A percentile compares a stretch with the other conserved stretches of the same genome.
Conservation (phyloP, 2,888 invertebrate genomes). For the Diarsia mendica region DNA sequence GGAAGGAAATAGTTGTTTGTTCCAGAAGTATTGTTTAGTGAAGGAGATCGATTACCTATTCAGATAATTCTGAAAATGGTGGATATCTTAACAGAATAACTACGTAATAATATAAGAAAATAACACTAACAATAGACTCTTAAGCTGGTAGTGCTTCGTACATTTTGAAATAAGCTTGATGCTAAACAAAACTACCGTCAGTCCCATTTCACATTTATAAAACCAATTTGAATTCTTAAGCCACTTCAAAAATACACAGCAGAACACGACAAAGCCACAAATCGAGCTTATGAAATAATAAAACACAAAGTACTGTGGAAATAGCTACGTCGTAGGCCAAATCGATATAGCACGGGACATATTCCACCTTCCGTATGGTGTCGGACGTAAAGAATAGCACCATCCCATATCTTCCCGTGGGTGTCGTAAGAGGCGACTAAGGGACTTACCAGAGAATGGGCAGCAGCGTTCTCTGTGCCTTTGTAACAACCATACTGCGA, state of each 20-base stretch:
- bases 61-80: slow-evolving; percentile 1
- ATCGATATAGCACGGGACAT: slow-evolving; percentile 80
- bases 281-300: slow-evolving; percentile 43
- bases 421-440: too few relatives aligned
- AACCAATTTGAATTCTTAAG: slow-evolving; percentile 48
- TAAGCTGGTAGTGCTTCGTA: background rate
- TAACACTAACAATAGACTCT: background rate
- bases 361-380: too few relatives aligned
- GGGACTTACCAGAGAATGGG: too few relatives aligned
- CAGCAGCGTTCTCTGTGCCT: too few relatives aligned
- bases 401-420: too few relatives aligned
- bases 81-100: background rate
- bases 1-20: slow-evolving; percentile 12
- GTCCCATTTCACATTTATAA: slow-evolving; percentile 20
- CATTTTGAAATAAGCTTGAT: background rate
- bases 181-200: slow-evolving; percentile 19
- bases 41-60: slow-evolving; percentile 21
- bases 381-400: too few relatives aligned
- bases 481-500: too few relatives aligned
- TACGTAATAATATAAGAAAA: background rate
- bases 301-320: slow-evolving; percentile 42
- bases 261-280: slow-evolving; percentile 24
- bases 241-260: slow-evolving; percentile 18
- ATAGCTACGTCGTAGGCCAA: slow-evolving; percentile 64
- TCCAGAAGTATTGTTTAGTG: slow-evolving; percentile 28